Percentiles rank a stretch among this genome's conserved stretches.
Evolutionary conservation across 2,113 vertebrate species (phyloP).

Genomic region (Cebidichthys violaceus): DNA sequence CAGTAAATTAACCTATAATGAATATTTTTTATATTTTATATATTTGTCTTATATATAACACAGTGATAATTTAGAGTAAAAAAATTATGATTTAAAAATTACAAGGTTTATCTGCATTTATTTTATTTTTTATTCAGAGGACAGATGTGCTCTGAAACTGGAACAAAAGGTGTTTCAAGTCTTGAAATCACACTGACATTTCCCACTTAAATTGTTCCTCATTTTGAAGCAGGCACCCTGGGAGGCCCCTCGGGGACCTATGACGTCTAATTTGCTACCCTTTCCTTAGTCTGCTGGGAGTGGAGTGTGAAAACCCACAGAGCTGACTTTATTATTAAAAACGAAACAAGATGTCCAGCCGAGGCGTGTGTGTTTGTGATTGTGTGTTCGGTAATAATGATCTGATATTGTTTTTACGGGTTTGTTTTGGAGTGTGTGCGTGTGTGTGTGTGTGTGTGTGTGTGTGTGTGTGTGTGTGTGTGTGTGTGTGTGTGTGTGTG

Average conservation of each 20-base stretch:
- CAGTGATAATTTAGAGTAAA: no score
- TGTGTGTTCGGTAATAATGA: slow-evolving; percentile 36
- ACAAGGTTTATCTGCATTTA: no score
- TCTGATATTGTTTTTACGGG: slow-evolving; percentile 50
- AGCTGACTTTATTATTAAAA: slow-evolving; percentile 41
- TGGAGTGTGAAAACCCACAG: neutral
- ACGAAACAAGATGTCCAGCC: slow-evolving; percentile 24
- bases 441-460: neutral
- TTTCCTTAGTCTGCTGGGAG: neutral
- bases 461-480: slow-evolving; percentile 35
- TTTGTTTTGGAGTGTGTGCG: slow-evolving; percentile 41
- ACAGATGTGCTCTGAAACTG: neutral
- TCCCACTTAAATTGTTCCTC: neutral
- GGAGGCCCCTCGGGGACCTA: neutral
- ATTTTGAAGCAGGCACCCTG: slow-evolving; percentile 14
- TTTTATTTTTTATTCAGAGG: neutral
- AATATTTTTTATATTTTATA: no score
- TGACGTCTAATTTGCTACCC: neutral
- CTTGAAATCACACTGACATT: neutral
- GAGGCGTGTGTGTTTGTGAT: neutral
- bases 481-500: slow-evolving; percentile 2
- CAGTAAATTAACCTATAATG: no score
- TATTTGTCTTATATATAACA: no score
- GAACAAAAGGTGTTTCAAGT: neutral
- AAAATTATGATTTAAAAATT: no score